Evolutionary conservation across 2,888 invertebrate species (phyloP).

Genomic region (Nymphalis urticae): DNA sequence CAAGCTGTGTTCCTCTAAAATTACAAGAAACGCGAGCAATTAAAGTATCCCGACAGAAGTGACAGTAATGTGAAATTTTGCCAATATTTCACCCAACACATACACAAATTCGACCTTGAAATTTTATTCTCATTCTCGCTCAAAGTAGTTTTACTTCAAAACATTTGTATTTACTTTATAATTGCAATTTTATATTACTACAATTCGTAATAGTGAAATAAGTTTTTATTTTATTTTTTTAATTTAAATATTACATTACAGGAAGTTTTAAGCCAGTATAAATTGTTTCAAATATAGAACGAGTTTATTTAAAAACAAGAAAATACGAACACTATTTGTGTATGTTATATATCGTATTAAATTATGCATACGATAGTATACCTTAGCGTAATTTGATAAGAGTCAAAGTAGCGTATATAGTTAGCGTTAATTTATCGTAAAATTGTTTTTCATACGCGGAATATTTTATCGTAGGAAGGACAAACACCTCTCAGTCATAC

Average conservation of each 20-base stretch:
- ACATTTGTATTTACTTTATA: no score
- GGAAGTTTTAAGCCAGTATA: neutral
- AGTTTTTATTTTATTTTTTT: no score
- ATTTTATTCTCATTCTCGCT: no score
- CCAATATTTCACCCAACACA: no score
- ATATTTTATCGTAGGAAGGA: slow-evolving; percentile 35
- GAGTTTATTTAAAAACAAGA: slow-evolving; percentile 5
- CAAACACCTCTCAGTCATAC: slow-evolving; percentile 14
- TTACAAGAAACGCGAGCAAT: no score
- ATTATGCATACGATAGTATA: neutral
- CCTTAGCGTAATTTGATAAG: neutral
- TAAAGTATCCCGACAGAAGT: no score
- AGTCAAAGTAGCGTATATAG: neutral
- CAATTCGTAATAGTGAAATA: no score
- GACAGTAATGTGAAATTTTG: no score
- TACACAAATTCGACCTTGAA: no score
- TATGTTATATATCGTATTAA: neutral
- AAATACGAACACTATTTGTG: neutral
- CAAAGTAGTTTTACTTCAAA: no score
- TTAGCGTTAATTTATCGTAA: neutral
- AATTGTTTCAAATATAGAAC: slow-evolving; percentile 5
- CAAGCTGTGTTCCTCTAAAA: no score
- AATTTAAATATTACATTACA: neutral
- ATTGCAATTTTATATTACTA: no score
- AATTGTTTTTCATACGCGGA: slow-evolving; percentile 16